These are phyloP conservation scores for Aphelocoma coerulescens DNA, from an alignment of 2,113 vertebrate species.

Conservation along the genomic window DNA sequence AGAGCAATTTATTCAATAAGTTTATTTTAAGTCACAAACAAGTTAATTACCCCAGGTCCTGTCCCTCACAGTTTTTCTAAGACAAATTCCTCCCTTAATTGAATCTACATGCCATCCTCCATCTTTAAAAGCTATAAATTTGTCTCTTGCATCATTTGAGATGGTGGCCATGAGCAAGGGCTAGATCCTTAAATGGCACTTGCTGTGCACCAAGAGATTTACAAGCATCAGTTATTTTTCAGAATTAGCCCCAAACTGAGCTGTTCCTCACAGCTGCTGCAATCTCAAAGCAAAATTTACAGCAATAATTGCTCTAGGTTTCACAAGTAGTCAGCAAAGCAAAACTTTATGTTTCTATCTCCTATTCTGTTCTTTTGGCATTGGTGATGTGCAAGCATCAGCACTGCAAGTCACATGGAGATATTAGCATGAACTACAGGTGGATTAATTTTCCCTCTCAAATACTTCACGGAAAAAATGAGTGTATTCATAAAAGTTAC, in stretches of 20 bases:
- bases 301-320: neutral
- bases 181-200: neutral
- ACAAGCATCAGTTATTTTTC: neutral
- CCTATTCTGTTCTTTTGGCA: neutral
- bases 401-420: neutral
- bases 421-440: neutral
- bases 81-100: neutral
- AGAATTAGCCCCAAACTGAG: neutral
- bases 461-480: neutral
- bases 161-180: neutral
- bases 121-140: neutral
- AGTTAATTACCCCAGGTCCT: neutral
- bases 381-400: neutral
- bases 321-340: neutral
- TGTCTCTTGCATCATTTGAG: neutral
- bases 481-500: neutral
- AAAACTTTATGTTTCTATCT: neutral
- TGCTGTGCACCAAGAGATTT: neutral
- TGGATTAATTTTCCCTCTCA: neutral
- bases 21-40: conserved; percentile 27
- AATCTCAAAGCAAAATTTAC: neutral
- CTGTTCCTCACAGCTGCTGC: neutral
- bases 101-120: neutral
- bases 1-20: conserved; percentile 1
- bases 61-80: neutral